These are phyloP conservation scores for Parapristionchus giblindavisi DNA, from an alignment of 2,888 invertebrate genomes.

Conservation along the genomic window DNA sequence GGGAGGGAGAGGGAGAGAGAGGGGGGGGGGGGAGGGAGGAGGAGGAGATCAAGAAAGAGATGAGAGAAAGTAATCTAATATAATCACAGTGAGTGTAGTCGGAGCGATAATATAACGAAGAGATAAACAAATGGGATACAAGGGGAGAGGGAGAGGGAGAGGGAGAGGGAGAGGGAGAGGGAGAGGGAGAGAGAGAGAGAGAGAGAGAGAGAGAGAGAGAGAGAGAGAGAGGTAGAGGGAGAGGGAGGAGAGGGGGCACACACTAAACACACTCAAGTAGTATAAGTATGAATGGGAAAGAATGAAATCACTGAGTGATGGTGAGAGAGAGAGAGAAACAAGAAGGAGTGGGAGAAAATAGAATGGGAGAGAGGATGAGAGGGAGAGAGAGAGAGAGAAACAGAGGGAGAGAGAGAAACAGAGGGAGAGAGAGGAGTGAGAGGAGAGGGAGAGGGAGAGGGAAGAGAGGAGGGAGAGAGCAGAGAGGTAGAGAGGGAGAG, in stretches of 20 bases:
- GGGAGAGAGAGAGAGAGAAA: not conserved
- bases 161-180: constrained; percentile 12
- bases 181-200: constrained; percentile 5
- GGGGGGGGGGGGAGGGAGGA: not conserved
- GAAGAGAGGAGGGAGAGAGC: not conserved
- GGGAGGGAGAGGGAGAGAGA: constrained; percentile 6
- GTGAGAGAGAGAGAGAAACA: constrained; percentile 29
- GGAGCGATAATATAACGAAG: not conserved
- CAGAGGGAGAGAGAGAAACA: not conserved
- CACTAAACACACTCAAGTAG: not conserved
- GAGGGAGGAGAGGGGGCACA: not conserved
- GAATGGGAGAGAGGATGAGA: not conserved
- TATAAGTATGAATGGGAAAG: not conserved
- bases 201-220: not conserved
- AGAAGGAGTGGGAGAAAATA: not conserved
- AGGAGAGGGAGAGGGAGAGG: not conserved
- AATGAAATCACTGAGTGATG: not conserved
- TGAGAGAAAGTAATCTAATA: too few species aligned
- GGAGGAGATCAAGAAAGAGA: too few species aligned
- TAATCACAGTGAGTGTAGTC: too few species aligned
- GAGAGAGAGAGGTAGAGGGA: not conserved
- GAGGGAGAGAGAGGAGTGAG: not conserved
- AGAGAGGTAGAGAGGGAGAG: not conserved
- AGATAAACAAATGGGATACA: constrained; percentile 25
- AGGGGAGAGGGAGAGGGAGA: constrained; percentile 14